phyloP scores from a whole-genome alignment of 2,113 vertebrate genomes.

The Pristiophorus japonicus region DNA sequence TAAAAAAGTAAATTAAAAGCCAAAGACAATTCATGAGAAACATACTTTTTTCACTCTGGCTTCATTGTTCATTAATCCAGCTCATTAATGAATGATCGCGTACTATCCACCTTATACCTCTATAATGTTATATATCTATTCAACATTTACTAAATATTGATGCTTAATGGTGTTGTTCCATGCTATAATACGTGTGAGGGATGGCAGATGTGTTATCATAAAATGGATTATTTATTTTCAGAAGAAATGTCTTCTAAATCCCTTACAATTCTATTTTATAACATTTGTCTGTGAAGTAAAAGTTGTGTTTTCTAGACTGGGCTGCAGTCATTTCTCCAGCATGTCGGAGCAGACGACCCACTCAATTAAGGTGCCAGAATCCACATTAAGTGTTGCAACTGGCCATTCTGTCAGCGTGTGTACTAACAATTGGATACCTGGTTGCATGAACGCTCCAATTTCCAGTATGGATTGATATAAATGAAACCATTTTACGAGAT shows the following conservation, averaged over 20 bases:
- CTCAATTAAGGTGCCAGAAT: no score
- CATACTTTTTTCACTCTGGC: not conserved
- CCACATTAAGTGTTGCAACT: no score
- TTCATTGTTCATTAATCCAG: not conserved
- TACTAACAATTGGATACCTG: no score
- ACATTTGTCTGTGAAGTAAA: no score
- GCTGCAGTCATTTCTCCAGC: no score
- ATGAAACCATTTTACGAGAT: not conserved
- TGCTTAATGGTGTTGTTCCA: not conserved
- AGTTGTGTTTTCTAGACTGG: no score
- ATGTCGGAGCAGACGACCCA: no score
- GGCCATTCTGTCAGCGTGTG: no score
- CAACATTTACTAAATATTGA: not conserved
- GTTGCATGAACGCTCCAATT: not conserved
- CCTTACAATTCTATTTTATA: no score
- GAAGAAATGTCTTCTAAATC: no score
- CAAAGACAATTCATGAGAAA: not conserved
- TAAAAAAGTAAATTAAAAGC: not conserved
- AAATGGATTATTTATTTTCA: no score
- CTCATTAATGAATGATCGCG: not conserved
- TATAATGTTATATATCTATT: not conserved
- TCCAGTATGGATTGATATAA: not conserved
- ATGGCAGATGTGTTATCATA: not conserved
- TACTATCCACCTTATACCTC: not conserved
- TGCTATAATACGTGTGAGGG: not conserved